phyloP scores from a whole-genome alignment of 1,140 invertebrate genomes.

The Phymorhynchus buccinoides region DNA sequence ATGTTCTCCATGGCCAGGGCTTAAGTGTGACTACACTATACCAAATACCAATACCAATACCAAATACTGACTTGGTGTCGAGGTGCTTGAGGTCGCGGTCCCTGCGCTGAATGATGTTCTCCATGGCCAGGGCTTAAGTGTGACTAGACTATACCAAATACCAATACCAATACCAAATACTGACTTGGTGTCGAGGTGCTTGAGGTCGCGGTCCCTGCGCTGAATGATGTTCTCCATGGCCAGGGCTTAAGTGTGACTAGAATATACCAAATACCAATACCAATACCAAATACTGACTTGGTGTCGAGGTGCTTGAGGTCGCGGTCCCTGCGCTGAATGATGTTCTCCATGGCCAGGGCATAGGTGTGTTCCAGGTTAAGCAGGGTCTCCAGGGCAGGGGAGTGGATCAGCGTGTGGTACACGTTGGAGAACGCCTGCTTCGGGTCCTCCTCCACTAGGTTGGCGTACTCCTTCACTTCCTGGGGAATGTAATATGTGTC shows the following conservation, averaged over 20 bases:
- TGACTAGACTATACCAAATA: no score
- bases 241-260: constrained; percentile 84
- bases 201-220: constrained; percentile 80
- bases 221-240: constrained; percentile 81
- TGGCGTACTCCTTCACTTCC: constrained; percentile 72
- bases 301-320: constrained; percentile 80
- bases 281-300: constrained; percentile 76
- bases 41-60: no score
- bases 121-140: constrained; percentile 82
- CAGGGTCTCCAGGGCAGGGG: constrained; percentile 84
- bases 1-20: constrained; percentile 82
- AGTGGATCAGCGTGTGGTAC: constrained; percentile 87
- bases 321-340: constrained; percentile 80
- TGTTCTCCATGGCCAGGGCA: constrained; percentile 81
- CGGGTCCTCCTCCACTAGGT: constrained; percentile 81
- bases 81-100: constrained; percentile 80
- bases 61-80: constrained; percentile 77
- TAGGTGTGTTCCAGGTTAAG: constrained; percentile 85
- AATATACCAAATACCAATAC: no score
- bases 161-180: no score
- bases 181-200: constrained; percentile 79
- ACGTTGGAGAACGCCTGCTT: constrained; percentile 83
- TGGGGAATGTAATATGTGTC: constrained; percentile 51
- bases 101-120: constrained; percentile 79
- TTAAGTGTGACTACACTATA: no score